A percentile compares a stretch with the other conserved stretches of the same genome.
These are phyloP conservation scores for Anguilla anguilla DNA, from an alignment of 2,797 vertebrate species.

Conservation along the genomic window DNA sequence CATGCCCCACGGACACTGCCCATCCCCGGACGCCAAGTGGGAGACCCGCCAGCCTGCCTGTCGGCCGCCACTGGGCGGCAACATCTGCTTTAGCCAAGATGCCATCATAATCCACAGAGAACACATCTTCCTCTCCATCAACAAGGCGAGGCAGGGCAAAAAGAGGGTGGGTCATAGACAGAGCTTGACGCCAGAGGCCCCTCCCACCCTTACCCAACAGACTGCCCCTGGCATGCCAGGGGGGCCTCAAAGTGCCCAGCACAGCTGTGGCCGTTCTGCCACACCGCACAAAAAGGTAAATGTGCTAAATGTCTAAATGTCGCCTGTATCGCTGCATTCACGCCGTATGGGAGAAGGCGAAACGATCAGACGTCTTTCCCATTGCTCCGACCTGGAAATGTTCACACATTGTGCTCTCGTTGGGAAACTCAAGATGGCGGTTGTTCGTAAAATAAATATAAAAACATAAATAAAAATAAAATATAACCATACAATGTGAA, in stretches of 20 bases:
- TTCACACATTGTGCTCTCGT: too few relatives aligned
- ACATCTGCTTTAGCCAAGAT: neutral
- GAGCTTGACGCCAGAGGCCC: neutral
- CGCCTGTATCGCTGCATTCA: too few relatives aligned
- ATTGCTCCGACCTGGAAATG: too few relatives aligned
- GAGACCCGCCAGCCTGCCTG: neutral
- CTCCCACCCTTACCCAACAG: neutral
- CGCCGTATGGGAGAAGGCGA: too few relatives aligned
- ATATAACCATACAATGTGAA: too few relatives aligned
- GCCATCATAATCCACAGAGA: constrained; percentile 52
- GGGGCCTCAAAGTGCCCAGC: neutral
- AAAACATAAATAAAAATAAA: too few relatives aligned
- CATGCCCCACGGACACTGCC: neutral
- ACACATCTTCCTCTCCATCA: constrained; percentile 55
- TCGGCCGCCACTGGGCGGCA: neutral
- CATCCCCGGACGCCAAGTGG: neutral
- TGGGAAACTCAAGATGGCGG: too few relatives aligned
- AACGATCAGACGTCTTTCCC: too few relatives aligned
- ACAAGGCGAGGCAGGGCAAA: neutral
- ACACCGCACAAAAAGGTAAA: neutral
- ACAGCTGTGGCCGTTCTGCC: neutral
- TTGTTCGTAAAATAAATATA: too few relatives aligned
- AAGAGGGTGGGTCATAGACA: neutral
- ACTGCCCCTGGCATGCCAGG: neutral
- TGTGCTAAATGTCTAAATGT: neutral